phyloP scores from a whole-genome alignment of 2,888 invertebrate genomes.

The Rotaria sp. region DNA sequence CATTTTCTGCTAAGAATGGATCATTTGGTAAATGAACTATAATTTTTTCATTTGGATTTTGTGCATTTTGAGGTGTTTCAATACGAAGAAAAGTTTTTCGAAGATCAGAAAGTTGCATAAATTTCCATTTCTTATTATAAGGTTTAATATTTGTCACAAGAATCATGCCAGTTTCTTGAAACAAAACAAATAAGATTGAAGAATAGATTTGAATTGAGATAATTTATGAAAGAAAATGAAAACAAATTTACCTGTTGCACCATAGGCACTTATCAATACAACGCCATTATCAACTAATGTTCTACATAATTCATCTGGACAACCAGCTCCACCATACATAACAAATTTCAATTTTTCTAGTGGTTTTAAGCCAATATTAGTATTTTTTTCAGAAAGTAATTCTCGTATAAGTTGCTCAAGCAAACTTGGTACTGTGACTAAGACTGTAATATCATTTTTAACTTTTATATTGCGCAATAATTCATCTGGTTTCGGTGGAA shows the following conservation, averaged over 20 bases:
- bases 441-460: background rate
- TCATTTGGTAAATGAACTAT: background rate
- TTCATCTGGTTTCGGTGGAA: slow-evolving; percentile 22
- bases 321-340: background rate
- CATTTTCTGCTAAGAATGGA: background rate
- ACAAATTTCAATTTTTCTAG: background rate
- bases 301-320: background rate
- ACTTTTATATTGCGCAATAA: background rate
- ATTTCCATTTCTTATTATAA: background rate
- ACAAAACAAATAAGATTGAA: background rate
- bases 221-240: background rate
- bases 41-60: background rate
- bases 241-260: background rate
- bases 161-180: background rate
- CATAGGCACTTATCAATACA: background rate
- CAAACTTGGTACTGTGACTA: background rate
- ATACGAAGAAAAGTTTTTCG: background rate
- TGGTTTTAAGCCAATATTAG: background rate
- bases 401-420: background rate
- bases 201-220: no score
- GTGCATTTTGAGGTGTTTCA: background rate
- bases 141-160: background rate
- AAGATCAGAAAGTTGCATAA: background rate
- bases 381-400: background rate
- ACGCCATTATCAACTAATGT: background rate